Conservation (phyloP, 2,113 vertebrate species). For the Scortum barcoo region DNA sequence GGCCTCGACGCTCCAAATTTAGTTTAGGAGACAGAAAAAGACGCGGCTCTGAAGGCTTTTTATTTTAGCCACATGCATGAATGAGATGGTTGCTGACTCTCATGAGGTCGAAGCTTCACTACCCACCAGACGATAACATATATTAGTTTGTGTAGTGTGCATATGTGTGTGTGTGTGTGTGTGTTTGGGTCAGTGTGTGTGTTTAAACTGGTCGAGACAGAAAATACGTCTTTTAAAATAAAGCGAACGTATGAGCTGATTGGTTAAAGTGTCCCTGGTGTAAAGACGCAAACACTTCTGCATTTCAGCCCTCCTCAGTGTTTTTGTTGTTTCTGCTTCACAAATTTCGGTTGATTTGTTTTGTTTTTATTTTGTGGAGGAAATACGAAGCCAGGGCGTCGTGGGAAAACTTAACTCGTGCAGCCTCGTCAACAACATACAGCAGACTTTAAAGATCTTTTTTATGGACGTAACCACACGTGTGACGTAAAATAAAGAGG, state of each 20-base stretch:
- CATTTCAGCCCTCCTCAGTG: background rate
- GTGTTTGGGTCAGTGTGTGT: too few relatives aligned
- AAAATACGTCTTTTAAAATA: background rate
- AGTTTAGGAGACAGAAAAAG: background rate
- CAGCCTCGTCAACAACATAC: background rate
- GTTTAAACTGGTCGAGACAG: background rate
- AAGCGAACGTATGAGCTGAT: background rate
- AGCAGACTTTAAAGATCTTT: background rate
- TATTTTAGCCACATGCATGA: background rate
- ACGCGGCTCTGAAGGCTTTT: background rate
- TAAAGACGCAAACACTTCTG: background rate
- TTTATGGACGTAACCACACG: too few relatives aligned
- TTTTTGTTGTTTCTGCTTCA: background rate
- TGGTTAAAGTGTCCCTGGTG: background rate
- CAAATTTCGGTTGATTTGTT: slow-evolving; percentile 15
- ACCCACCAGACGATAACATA: slow-evolving; percentile 11
- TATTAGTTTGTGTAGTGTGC: too few relatives aligned
- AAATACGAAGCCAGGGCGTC: slow-evolving; percentile 6
- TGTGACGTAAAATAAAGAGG: too few relatives aligned
- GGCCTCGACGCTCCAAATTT: background rate
- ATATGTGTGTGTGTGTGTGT: too few relatives aligned
- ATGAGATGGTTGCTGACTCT: background rate
- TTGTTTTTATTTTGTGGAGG: too few relatives aligned
- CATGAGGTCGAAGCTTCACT: background rate
- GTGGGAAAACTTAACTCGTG: background rate